Percentiles rank a stretch among this genome's conserved stretches.
Conservation (phyloP, 2,888 invertebrate species). For the Tyria jacobaeae region DNA sequence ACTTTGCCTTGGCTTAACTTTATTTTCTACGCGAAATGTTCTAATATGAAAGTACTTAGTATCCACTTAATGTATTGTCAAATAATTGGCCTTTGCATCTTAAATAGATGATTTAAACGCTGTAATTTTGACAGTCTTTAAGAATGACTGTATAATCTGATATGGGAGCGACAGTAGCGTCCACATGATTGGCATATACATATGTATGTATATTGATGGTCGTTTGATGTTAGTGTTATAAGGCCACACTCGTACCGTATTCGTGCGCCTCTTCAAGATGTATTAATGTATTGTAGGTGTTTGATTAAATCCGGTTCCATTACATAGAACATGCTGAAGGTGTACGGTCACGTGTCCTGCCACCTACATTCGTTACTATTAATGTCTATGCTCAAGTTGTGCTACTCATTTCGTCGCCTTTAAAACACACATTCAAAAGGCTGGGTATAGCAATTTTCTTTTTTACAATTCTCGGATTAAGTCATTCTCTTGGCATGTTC, state of each 20-base stretch:
- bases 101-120: too few relatives aligned
- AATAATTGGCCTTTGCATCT: too few relatives aligned
- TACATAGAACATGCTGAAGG: constrained; percentile 47
- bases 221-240: too few relatives aligned
- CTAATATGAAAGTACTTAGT: constrained; percentile 22
- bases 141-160: too few relatives aligned
- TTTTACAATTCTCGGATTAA: constrained; percentile 14
- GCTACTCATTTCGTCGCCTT: constrained; percentile 58
- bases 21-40: constrained; percentile 1
- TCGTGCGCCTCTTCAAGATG: too few relatives aligned
- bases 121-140: too few relatives aligned
- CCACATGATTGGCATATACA: too few relatives aligned
- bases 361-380: constrained; percentile 51
- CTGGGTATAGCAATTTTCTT: background rate
- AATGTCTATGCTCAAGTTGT: constrained; percentile 54
- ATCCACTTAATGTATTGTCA: too few relatives aligned
- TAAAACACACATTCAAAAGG: constrained; percentile 17
- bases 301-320: constrained; percentile 25
- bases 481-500: constrained; percentile 40
- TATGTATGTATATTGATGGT: too few relatives aligned
- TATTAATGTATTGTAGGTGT: constrained; percentile 32
- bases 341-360: constrained; percentile 51
- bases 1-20: background rate
- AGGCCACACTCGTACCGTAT: too few relatives aligned
- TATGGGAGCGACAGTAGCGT: too few relatives aligned